Percentiles rank a stretch among this genome's conserved stretches.
phyloP scores from a whole-genome alignment of 2,888 invertebrate species.

The Helleia helle region DNA sequence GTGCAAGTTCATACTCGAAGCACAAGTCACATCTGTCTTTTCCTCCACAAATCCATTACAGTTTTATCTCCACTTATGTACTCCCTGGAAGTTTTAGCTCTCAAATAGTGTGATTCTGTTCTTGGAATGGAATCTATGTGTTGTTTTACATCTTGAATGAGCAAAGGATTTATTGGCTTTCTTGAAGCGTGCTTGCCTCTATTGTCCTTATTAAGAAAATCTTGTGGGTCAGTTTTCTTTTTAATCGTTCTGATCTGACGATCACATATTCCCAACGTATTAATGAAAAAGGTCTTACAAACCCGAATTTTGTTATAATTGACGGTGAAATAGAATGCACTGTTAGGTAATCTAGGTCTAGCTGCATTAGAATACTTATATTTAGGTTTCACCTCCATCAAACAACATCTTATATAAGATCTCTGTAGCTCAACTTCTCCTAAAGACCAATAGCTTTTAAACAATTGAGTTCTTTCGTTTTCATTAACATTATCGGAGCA shows the following conservation, averaged over 20 bases:
- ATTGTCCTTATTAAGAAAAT: conserved; percentile 12
- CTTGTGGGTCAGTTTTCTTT: conserved; percentile 14
- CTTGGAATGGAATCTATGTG: conserved; percentile 19
- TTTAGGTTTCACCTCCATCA: conserved; percentile 17
- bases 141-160: conserved; percentile 16
- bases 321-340: conserved; percentile 22
- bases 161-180: conserved; percentile 10
- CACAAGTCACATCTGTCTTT: conserved; percentile 19
- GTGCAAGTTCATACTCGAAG: conserved; percentile 15
- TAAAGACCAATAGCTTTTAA: conserved; percentile 15
- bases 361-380: conserved; percentile 19
- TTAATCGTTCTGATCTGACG: conserved; percentile 17
- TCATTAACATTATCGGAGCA: conserved; percentile 16
- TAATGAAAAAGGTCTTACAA: conserved; percentile 19
- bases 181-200: conserved; percentile 16
- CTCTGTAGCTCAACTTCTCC: conserved; percentile 15
- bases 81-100: not conserved
- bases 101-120: too few relatives aligned
- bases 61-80: not conserved
- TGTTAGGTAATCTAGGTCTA: conserved; percentile 20
- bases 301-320: conserved; percentile 17
- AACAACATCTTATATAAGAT: conserved; percentile 15
- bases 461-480: conserved; percentile 12
- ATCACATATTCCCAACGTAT: conserved; percentile 19
- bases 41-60: not conserved